Base-by-base conservation (phyloP, 2,113 vertebrate species). In the Tachuris rubrigastra region DNA sequence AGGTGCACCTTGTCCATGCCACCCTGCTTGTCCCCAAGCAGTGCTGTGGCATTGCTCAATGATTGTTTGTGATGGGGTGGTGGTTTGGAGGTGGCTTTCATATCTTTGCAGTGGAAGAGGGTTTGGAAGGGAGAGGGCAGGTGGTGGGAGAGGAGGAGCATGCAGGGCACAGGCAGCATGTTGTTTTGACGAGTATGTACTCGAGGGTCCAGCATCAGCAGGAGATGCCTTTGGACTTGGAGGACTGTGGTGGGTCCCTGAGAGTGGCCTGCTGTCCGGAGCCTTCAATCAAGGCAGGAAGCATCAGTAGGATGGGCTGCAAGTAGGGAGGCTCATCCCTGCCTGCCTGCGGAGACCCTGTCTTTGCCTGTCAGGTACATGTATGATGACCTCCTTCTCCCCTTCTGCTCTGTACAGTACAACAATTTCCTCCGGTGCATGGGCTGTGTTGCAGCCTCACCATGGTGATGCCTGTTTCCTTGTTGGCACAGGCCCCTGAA, bases 401-500 rank as follows among this genome's bases (percentile, higher is more conserved):
- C 53, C 31, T 56, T 56, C 53, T 50, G 49, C 49, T 62, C 46
- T 13, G 14, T 56, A 46, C 27, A 80, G 27, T 41, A 56, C 41
- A 80, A n/a, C 41, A 67, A 46, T 67, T 80, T 80, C 46, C 62
- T 67, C 62, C 9, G 35, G 33, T 47, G 33, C 33, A 67, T 4
- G 2, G 23, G 24, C 20, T n/a, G 17, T 86, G 23, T 41, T 1
- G 1, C 60, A 49, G 60, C 14, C 28, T 80, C 1, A 2, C 50
- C 1, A 0, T 8, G 2, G 22, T 71, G 37, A 16, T 31, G 17
- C 25, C 37, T 6, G 0, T 42, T 39, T 89, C n/a, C 27, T 37
- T 4, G 1, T 41, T 5, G 2, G 11, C 0, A 5, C 2, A 1
- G 35, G 15, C 24, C n/a, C 18, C 11, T 71, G 73, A 20, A 28